Base-by-base conservation (phyloP, 2,797 vertebrate genomes). In the Helostoma temminkii region DNA sequence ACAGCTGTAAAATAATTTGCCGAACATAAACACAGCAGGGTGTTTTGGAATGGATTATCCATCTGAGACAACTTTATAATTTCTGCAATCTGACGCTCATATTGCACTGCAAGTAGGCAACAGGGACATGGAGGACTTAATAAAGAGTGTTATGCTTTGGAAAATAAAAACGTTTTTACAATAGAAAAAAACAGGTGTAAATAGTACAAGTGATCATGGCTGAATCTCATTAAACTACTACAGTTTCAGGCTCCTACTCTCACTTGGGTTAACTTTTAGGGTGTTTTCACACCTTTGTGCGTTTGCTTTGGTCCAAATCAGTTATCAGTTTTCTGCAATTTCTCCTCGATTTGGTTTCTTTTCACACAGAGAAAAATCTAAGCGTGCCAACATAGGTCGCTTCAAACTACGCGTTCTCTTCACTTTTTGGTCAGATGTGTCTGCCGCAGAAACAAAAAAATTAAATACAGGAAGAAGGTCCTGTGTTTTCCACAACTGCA, bases 1-100 rank as follows among this genome's bases (percentile, higher is more conserved):
- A 32, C 57, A 73, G 56, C 60, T 64, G 50, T 57, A 58, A 50
- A 63, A 10, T 26, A 50, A 56, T 19, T 22, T 52, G 28, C 60
- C 25, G 24, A 39, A 64, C 42, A 45, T 8, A 32, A 56, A 73
- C 58, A 24, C 48, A 15, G 32, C 65, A 7, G 58, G 32, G n/a
- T 39, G 18, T 56, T 56, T 22, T 26, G 1, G 55, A 9, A 49
- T 49, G 28, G 59, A 65, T 50, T 16, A 53, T 54, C n/a, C 68
- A 1, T 24, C 42, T 65, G 16, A 41, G 6, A n/a, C 39, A 6
- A 42, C 16, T 45, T 48, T 24, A 21, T 34, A 39, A 50, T 60
- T 32, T 3, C 37, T 48, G 11, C 24, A 6, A 24, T 42, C 11
- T 30, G 16, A 58, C 24, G 14, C 28, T 48, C 1, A 1, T 22